These are phyloP conservation scores for Pristionchus pacificus DNA, from an alignment of 1,140 invertebrate genomes.

Conservation along the genomic window DNA sequence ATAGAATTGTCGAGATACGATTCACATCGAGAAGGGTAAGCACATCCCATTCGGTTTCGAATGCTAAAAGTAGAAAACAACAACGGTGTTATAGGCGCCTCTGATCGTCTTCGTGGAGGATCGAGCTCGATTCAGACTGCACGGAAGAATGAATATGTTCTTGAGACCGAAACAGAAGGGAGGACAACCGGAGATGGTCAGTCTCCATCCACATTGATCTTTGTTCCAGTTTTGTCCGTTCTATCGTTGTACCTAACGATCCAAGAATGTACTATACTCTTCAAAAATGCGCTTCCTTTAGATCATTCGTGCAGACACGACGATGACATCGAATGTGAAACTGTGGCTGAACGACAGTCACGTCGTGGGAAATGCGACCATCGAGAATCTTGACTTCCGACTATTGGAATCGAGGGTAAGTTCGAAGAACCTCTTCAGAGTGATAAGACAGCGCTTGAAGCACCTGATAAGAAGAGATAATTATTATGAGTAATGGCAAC, in stretches of 20 bases:
- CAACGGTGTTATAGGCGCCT: conserved; percentile 34
- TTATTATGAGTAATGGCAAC: conserved; percentile 4
- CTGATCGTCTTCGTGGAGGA: conserved; percentile 55
- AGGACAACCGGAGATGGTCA: conserved; percentile 40
- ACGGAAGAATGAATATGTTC: conserved; percentile 53
- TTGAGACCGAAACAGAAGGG: conserved; percentile 39
- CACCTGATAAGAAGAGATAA: too few relatives aligned
- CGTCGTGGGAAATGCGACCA: conserved; percentile 44
- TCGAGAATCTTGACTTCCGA: conserved; percentile 56
- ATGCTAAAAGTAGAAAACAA: not conserved
- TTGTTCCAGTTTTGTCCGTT: not conserved
- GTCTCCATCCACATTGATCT: not conserved
- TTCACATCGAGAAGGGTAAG: conserved; percentile 53
- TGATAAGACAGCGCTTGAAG: too few relatives aligned
- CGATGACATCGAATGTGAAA: conserved; percentile 54
- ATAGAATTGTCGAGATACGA: conserved; percentile 52
- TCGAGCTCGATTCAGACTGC: conserved; percentile 48
- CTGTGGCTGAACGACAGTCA: conserved; percentile 43
- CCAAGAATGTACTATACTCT: conserved; percentile 3
- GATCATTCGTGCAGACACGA: conserved; percentile 50
- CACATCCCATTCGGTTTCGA: not conserved
- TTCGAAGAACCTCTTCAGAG: not conserved
- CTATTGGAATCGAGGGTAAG: conserved; percentile 39
- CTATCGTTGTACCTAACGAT: not conserved
- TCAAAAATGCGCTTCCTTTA: conserved; percentile 21